These are phyloP conservation scores for Drosophila nigromelanica DNA, from an alignment of 1,140 invertebrate genomes.

Conservation along the genomic window DNA sequence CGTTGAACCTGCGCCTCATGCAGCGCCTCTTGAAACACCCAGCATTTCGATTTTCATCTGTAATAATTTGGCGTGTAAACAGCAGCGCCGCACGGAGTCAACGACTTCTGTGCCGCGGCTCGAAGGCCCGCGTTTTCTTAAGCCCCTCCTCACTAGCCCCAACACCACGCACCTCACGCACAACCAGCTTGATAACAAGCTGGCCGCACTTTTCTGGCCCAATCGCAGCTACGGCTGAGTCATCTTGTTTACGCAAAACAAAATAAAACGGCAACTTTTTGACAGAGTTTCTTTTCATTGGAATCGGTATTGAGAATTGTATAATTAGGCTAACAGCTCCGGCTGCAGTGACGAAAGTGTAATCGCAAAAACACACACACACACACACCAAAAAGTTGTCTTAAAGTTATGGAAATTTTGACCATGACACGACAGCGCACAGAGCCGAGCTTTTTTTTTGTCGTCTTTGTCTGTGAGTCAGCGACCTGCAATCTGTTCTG, in stretches of 20 bases:
- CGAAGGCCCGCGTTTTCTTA: not conserved
- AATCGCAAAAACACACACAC: conserved; percentile 56
- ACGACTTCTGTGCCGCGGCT: conserved; percentile 66
- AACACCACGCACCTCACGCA: not conserved
- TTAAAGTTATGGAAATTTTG: conserved; percentile 72
- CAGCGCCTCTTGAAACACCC: conserved; percentile 24
- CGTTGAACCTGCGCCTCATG: conserved; percentile 76
- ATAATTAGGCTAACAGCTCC: conserved; percentile 77
- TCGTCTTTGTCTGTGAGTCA: conserved; percentile 53
- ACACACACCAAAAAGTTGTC: conserved; percentile 46
- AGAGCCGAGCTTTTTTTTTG: conserved; percentile 31
- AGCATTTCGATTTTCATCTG: conserved; percentile 73
- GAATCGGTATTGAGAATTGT: conserved; percentile 67
- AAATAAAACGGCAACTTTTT: conserved; percentile 38
- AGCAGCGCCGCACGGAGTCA: conserved; percentile 53
- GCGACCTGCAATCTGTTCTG: conserved; percentile 65
- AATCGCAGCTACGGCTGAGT: conserved; percentile 25
- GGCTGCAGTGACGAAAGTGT: conserved; percentile 68
- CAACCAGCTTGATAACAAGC: conserved; percentile 27
- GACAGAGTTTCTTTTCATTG: conserved; percentile 76
- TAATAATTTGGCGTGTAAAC: conserved; percentile 81
- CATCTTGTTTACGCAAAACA: conserved; percentile 49
- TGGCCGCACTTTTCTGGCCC: conserved; percentile 9
- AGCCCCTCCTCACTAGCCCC: too few relatives aligned
- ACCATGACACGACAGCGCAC: conserved; percentile 64